A percentile compares a stretch with the other conserved stretches of the same genome.
These are phyloP conservation scores for Drosophila parabipectinata DNA, from an alignment of 1,140 invertebrate genomes.

Conservation along the genomic window DNA sequence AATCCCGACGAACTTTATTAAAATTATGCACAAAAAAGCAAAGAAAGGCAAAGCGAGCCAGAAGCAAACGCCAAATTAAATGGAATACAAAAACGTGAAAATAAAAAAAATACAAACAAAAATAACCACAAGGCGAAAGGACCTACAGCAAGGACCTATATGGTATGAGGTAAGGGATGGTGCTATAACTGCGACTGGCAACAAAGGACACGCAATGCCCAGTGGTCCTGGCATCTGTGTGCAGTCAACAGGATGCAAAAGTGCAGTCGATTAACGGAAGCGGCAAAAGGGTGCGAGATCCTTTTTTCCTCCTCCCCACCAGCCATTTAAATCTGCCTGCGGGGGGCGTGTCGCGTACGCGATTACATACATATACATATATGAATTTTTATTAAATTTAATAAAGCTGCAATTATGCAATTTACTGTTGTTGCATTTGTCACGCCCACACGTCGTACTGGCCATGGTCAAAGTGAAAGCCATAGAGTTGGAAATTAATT, in stretches of 20 bases:
- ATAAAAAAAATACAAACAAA: constrained; percentile 18
- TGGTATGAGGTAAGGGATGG: constrained; percentile 1
- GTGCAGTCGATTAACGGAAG: constrained; percentile 78
- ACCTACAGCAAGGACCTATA: neutral
- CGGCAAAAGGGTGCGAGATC: constrained; percentile 36
- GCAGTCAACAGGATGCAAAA: constrained; percentile 70
- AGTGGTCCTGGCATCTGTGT: constrained; percentile 38
- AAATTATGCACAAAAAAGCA: constrained; percentile 59
- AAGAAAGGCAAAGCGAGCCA: constrained; percentile 37
- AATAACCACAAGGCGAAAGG: constrained; percentile 19
- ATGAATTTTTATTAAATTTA: constrained; percentile 77
- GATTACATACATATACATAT: constrained; percentile 47
- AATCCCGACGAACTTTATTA: constrained; percentile 75
- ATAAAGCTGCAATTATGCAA: constrained; percentile 75
- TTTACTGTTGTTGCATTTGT: constrained; percentile 68
- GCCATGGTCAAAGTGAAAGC: constrained; percentile 21
- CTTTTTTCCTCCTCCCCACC: neutral
- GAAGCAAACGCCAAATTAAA: constrained; percentile 71
- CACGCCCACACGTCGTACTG: constrained; percentile 22
- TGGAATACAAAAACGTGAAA: constrained; percentile 45
- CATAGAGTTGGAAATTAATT: constrained; percentile 64
- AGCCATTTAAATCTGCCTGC: neutral
- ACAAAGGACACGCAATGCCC: constrained; percentile 50
- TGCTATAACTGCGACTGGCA: constrained; percentile 56
- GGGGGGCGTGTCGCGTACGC: constrained; percentile 48